Conservation (phyloP, 2,888 invertebrate species). For the Chaetogeoica ovagalla region DNA sequence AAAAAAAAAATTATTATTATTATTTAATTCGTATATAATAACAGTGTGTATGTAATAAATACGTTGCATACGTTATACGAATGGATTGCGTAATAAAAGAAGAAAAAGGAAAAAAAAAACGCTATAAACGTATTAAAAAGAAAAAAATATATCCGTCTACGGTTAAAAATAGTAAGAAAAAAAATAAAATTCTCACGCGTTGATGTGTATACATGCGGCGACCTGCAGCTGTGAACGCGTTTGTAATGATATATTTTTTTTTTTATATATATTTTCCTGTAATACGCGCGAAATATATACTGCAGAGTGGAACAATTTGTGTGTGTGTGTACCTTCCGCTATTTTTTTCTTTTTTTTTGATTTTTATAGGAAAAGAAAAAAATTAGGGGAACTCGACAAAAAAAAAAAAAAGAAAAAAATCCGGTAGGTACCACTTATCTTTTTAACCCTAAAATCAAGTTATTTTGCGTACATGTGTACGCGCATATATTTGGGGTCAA, state of each 20-base stretch:
- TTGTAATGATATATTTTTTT: neutral
- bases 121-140: neutral
- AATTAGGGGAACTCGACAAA: conserved; percentile 32
- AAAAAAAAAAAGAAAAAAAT: conserved; percentile 12
- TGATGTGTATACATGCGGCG: neutral
- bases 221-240: conserved; percentile 22
- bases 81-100: neutral
- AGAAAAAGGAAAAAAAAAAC: neutral
- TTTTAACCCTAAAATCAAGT: conserved; percentile 52
- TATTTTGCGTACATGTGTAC: conserved; percentile 29
- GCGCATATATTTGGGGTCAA: conserved; percentile 14
- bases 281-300: conserved; percentile 29
- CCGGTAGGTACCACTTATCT: conserved; percentile 38
- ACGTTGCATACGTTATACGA: neutral
- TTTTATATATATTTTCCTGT: conserved; percentile 11
- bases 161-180: conserved; percentile 34
- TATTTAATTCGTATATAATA: neutral
- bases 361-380: conserved; percentile 21
- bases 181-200: conserved; percentile 25
- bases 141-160: neutral
- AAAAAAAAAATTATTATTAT: neutral
- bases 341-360: conserved; percentile 37
- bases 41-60: neutral
- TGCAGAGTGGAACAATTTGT: conserved; percentile 23
- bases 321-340: neutral